Evolutionary conservation across 2,113 vertebrate species (phyloP).

Genomic region (Montifringilla adamsi): DNA sequence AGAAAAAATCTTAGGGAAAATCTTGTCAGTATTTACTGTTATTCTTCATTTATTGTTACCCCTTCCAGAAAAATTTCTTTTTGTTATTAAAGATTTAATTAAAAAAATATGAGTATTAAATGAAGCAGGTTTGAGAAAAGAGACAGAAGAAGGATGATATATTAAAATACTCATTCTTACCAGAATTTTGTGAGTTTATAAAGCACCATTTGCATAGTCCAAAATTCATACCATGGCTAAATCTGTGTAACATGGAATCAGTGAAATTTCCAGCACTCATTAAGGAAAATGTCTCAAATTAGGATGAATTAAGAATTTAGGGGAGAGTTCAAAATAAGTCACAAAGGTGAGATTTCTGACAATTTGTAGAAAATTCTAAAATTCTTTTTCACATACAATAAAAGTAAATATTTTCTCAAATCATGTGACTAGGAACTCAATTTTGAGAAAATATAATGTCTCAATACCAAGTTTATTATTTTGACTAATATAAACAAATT

Average conservation of each 20-base stretch:
- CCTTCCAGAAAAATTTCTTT: not conserved
- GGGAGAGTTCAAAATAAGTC: not conserved
- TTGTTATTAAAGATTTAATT: not conserved
- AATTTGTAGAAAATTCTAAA: not conserved
- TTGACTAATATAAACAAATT: not conserved
- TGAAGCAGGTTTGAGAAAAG: not conserved
- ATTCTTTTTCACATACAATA: not conserved
- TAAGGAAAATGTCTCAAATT: conserved; percentile 30
- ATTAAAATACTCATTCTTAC: not conserved
- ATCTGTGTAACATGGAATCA: not conserved
- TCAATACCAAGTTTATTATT: not conserved
- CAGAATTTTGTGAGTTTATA: not conserved
- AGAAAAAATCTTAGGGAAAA: not conserved
- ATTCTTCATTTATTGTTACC: not conserved
- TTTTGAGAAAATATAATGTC: not conserved
- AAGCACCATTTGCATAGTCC: not conserved
- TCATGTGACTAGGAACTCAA: not conserved
- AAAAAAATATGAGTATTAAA: not conserved
- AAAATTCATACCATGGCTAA: not conserved
- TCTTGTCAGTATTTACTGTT: not conserved
- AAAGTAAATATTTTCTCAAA: not conserved
- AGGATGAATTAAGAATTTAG: not conserved
- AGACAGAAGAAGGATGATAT: not conserved
- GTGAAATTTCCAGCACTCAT: not conserved
- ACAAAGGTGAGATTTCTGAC: not conserved